Evolutionary conservation across 2,888 invertebrate species (phyloP).

Genomic region (Chouioia cunea): DNA sequence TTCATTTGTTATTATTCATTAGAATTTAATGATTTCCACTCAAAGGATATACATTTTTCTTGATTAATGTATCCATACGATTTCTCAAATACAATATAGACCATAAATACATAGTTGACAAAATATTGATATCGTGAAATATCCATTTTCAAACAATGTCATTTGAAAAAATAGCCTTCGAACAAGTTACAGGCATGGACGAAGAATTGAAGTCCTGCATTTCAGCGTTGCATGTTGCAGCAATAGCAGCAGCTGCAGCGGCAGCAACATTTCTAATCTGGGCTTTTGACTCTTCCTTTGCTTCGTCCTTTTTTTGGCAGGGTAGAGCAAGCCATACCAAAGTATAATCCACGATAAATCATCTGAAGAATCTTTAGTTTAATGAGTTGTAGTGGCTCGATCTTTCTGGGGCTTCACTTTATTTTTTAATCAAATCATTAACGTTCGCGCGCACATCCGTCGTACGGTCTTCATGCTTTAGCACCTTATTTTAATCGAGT

Average conservation of each 20-base stretch:
- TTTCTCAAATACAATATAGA: too few relatives aligned
- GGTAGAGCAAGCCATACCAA: neutral
- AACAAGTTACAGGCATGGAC: constrained; percentile 17
- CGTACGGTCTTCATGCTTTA: constrained; percentile 46
- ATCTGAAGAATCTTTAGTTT: constrained; percentile 60
- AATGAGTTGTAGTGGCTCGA: constrained; percentile 62
- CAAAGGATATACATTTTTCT: too few relatives aligned
- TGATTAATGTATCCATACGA: too few relatives aligned
- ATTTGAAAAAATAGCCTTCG: constrained; percentile 14
- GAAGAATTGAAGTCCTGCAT: constrained; percentile 56
- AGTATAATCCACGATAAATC: constrained; percentile 66
- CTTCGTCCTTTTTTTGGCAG: neutral
- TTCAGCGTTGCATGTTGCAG: constrained; percentile 29
- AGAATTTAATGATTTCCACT: too few relatives aligned
- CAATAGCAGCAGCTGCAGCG: neutral
- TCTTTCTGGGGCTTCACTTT: constrained; percentile 54
- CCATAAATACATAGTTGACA: too few relatives aligned
- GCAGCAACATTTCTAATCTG: constrained; percentile 52
- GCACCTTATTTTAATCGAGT: constrained; percentile 44
- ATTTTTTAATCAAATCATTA: constrained; percentile 66
- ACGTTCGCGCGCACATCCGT: constrained; percentile 53
- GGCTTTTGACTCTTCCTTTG: constrained; percentile 3
- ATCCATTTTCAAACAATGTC: constrained; percentile 25
- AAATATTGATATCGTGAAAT: neutral
- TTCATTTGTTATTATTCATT: too few relatives aligned